A percentile compares a stretch with the other conserved stretches of the same genome.
Conservation (phyloP, 2,888 invertebrate species). For the Adela reaumurella region DNA sequence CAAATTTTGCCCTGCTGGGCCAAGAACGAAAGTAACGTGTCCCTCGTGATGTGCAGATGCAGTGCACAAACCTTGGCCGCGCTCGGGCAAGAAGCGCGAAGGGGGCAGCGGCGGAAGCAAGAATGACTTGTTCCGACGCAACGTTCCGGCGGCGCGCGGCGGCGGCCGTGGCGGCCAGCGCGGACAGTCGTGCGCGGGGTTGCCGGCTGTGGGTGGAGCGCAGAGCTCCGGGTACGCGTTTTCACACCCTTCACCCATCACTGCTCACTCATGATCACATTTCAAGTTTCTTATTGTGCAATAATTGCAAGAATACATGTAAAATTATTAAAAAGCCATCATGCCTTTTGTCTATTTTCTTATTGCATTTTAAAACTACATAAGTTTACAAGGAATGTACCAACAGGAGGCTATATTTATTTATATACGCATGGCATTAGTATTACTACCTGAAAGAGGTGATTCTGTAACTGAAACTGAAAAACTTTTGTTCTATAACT, state of each 20-base stretch:
- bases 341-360: too few relatives aligned
- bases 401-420: not conserved
- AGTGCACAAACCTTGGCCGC: constrained; percentile 60
- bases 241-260: too few relatives aligned
- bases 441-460: too few relatives aligned
- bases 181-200: constrained; percentile 54
- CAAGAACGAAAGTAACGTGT: not conserved
- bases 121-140: constrained; percentile 62
- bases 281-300: too few relatives aligned
- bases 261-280: too few relatives aligned
- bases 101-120: constrained; percentile 53
- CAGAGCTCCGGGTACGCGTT: constrained; percentile 59
- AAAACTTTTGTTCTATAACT: too few relatives aligned
- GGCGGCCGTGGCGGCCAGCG: constrained; percentile 71
- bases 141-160: constrained; percentile 64
- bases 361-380: not conserved
- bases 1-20: constrained; percentile 3
- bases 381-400: not conserved
- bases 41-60: constrained; percentile 23
- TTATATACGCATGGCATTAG: too few relatives aligned
- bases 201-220: constrained; percentile 61
- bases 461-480: too few relatives aligned
- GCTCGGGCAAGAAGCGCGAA: constrained; percentile 64
- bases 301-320: too few relatives aligned
- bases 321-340: too few relatives aligned